Percentiles rank a stretch among this genome's conserved stretches.
Evolutionary conservation across 2,113 vertebrate species (phyloP).

Genomic region (Oreocharis arfaki): DNA sequence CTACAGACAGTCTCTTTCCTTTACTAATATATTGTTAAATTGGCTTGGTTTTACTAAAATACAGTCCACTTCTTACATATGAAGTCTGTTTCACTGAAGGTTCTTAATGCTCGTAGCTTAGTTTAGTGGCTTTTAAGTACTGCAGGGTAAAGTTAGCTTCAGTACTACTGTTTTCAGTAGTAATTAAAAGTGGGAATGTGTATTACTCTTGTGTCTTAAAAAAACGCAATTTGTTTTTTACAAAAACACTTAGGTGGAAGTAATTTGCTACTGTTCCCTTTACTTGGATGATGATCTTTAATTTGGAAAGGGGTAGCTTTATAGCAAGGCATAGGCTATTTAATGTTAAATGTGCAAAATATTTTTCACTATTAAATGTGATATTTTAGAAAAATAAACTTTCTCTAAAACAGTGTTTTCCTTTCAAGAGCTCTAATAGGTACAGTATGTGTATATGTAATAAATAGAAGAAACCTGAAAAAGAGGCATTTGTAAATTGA

Average conservation of each 20-base stretch:
- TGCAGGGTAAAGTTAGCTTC: not conserved
- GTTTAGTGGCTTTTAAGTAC: not conserved
- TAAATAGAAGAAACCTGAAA: not conserved
- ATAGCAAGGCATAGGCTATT: not conserved
- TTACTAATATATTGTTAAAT: not conserved
- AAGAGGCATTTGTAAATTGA: not conserved
- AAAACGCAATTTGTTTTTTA: not conserved
- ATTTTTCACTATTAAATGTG: not conserved
- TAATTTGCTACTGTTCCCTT: not conserved
- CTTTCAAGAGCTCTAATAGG: not conserved
- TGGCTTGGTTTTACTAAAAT: not conserved
- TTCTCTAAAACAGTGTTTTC: not conserved
- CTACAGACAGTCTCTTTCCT: not conserved
- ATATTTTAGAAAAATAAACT: constrained; percentile 18
- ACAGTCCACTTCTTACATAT: not conserved
- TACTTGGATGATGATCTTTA: not conserved
- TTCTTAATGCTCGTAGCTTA: not conserved
- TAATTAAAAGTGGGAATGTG: not conserved
- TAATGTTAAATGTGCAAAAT: not conserved
- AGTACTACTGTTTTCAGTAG: not conserved
- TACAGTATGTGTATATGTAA: not conserved
- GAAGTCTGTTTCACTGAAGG: not conserved
- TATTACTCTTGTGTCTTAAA: not conserved
- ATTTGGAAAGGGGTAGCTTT: not conserved
- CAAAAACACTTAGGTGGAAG: not conserved